phyloP scores from a whole-genome alignment of 2,888 invertebrate species.

The Cheilosia vernalis region DNA sequence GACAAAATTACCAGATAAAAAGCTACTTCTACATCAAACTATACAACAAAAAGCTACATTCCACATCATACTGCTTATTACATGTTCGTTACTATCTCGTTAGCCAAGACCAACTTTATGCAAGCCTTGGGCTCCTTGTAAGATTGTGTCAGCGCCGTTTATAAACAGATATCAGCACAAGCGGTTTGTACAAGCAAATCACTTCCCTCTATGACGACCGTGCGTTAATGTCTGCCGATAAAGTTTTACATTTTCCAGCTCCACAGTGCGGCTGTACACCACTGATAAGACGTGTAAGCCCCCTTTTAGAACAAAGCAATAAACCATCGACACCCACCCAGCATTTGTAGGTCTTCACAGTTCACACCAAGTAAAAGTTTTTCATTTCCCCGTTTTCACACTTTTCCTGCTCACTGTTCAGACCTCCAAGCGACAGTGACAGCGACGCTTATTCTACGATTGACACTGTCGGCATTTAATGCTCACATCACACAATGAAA shows the following conservation, averaged over 20 bases:
- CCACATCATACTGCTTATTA: too few species aligned
- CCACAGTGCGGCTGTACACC: not conserved
- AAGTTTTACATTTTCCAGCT: not conserved
- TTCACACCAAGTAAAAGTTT: not conserved
- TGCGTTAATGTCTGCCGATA: not conserved
- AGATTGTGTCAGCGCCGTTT: too few species aligned
- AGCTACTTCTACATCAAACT: too few species aligned
- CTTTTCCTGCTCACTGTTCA: constrained; percentile 20
- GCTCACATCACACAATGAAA: constrained; percentile 38
- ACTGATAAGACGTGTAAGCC: not conserved
- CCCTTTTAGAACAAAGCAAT: not conserved
- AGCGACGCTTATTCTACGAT: constrained; percentile 34
- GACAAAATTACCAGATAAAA: too few species aligned
- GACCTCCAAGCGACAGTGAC: not conserved
- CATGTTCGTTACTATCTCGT: too few species aligned
- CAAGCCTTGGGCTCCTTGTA: too few species aligned
- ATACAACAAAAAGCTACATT: too few species aligned
- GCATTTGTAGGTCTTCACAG: constrained; percentile 7
- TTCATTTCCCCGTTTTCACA: constrained; percentile 1
- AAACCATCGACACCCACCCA: constrained; percentile 9
- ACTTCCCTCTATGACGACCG: not conserved
- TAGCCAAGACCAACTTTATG: too few species aligned
- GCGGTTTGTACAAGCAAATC: too few species aligned
- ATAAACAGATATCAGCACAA: too few species aligned
- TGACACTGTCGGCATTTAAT: constrained; percentile 51